Conservation (phyloP, 2,888 invertebrate species). For the Agrochola circellaris region DNA sequence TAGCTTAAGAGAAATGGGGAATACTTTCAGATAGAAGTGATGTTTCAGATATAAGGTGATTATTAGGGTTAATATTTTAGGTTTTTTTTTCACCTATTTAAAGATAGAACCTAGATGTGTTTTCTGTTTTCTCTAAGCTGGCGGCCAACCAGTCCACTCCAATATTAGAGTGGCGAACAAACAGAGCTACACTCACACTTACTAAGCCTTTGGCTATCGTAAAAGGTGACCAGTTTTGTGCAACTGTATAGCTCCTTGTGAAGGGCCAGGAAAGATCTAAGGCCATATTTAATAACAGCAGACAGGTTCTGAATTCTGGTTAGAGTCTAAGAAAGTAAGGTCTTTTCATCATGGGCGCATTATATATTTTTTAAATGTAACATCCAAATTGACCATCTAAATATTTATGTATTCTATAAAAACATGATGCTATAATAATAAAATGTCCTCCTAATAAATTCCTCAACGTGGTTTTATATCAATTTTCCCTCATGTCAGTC, state of each 20-base stretch:
- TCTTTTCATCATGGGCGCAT: too few species aligned
- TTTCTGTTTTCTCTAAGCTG: conserved; percentile 1
- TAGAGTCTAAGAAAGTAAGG: too few species aligned
- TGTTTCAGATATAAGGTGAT: too few species aligned
- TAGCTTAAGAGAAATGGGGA: background rate
- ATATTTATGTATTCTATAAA: background rate
- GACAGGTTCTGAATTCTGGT: too few species aligned
- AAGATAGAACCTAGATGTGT: background rate
- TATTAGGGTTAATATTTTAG: background rate
- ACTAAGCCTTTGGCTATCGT: background rate
- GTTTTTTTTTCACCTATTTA: background rate
- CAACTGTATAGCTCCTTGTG: background rate
- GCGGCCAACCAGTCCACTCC: conserved; percentile 5
- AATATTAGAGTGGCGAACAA: conserved; percentile 26
- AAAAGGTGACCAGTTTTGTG: background rate
- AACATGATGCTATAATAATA: background rate
- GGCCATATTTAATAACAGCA: too few species aligned
- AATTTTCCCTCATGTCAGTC: background rate
- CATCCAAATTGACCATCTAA: background rate
- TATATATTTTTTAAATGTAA: background rate
- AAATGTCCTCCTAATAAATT: too few species aligned
- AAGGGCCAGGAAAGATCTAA: background rate
- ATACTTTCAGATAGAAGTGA: background rate
- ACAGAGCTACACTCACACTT: background rate
- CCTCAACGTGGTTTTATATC: background rate